Conservation (phyloP, 2,113 vertebrate genomes). For the Pollachius pollachius region DNA sequence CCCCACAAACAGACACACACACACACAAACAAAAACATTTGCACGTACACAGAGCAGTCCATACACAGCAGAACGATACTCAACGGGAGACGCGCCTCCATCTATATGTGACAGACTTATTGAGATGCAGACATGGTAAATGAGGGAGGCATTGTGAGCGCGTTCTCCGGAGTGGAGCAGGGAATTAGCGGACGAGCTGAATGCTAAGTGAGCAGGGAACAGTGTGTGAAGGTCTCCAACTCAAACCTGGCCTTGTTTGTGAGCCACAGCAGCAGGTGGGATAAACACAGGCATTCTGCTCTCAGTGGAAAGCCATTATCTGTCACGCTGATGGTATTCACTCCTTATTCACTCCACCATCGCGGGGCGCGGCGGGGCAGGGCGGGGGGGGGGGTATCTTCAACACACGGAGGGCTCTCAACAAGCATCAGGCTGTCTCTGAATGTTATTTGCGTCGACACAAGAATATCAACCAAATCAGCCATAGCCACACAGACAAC, state of each 20-base stretch:
- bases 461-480: too few species aligned
- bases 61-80: background rate
- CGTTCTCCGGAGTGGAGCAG: conserved; percentile 11
- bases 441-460: too few species aligned
- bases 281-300: background rate
- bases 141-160: conserved; percentile 2
- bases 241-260: background rate
- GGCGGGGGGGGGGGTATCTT: too few species aligned
- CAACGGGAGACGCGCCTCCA: background rate
- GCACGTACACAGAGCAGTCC: background rate
- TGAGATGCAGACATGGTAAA: background rate
- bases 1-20: conserved; percentile 3
- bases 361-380: too few species aligned
- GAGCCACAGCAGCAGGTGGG: conserved; percentile 2
- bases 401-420: too few species aligned
- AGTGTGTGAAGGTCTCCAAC: background rate
- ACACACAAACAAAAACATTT: conserved; percentile 2
- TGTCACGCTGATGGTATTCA: background rate
- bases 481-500: too few species aligned
- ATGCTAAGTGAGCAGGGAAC: background rate
- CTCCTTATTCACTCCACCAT: background rate
- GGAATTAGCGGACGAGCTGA: conserved; percentile 9
- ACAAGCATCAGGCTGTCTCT: too few species aligned
- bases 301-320: conserved; percentile 4
- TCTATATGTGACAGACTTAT: background rate